Percentiles rank a stretch among this genome's conserved stretches.
phyloP scores from a whole-genome alignment of 2,797 vertebrate species.

The Acanthiza pusilla region DNA sequence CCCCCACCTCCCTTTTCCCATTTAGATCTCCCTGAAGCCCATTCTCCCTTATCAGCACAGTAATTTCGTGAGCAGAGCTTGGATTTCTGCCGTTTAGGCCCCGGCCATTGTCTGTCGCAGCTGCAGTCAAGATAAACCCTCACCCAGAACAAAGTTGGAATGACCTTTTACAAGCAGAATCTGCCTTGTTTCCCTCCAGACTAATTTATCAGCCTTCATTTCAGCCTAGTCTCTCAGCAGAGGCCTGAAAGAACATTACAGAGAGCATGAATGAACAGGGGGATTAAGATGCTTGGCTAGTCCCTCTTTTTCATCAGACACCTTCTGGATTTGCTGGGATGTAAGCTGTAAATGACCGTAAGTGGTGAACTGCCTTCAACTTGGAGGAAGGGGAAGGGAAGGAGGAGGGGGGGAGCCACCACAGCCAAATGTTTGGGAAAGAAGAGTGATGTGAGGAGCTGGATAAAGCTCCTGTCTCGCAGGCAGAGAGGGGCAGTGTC shows the following conservation, averaged over 20 bases:
- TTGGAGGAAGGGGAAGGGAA: conserved; percentile 48
- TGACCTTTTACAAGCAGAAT: conserved; percentile 96
- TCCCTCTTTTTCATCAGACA: conserved; percentile 77
- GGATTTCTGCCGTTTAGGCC: conserved; percentile 93
- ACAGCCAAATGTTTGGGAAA: neutral
- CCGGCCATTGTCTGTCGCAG: conserved; percentile 90
- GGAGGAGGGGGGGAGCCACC: neutral
- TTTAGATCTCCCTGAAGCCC: conserved; percentile 83
- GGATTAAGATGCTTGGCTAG: conserved; percentile 86
- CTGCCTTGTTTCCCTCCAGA: conserved; percentile 83
- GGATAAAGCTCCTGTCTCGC: neutral
- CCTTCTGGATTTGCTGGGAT: conserved; percentile 66
- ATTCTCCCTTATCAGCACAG: conserved; percentile 88
- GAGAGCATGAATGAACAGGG: conserved; percentile 79
- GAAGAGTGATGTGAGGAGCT: neutral
- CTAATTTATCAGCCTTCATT: conserved; percentile 83
- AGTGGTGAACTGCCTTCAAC: conserved; percentile 65
- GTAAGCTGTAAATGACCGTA: conserved; percentile 56
- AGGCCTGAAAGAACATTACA: conserved; percentile 77
- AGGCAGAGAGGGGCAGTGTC: neutral
- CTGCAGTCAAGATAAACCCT: conserved; percentile 97
- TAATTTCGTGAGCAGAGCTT: conserved; percentile 92
- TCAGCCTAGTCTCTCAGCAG: conserved; percentile 73
- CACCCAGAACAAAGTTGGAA: conserved; percentile 94
- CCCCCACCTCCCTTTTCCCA: conserved; percentile 74